These are phyloP conservation scores for Drosophila barbarae DNA, from an alignment of 2,888 invertebrate species.

Conservation along the genomic window DNA sequence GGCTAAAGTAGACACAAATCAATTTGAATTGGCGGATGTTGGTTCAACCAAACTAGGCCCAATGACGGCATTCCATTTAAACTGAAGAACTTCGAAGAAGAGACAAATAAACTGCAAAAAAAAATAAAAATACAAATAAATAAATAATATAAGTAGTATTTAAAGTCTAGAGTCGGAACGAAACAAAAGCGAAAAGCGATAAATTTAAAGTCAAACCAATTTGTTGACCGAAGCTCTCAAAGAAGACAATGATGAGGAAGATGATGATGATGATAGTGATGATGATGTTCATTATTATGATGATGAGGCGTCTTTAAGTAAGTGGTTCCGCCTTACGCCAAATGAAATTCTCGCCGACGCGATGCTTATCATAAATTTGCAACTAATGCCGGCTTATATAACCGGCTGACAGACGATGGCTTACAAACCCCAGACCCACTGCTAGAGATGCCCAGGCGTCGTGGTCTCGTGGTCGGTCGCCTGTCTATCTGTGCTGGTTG, in stretches of 20 bases:
- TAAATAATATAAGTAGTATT: constrained; percentile 9
- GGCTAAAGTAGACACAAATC: not conserved
- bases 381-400: constrained; percentile 57
- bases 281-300: constrained; percentile 14
- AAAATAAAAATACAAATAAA: not conserved
- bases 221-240: constrained; percentile 46
- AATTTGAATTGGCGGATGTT: constrained; percentile 2
- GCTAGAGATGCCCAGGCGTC: constrained; percentile 14
- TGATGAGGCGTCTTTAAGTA: constrained; percentile 39
- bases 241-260: constrained; percentile 4
- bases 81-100: not conserved
- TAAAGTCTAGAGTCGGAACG: constrained; percentile 9
- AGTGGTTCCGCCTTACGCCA: constrained; percentile 49
- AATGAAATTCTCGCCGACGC: constrained; percentile 46
- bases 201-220: constrained; percentile 33
- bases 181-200: constrained; percentile 30
- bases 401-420: constrained; percentile 27
- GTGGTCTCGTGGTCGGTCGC: no score
- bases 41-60: constrained; percentile 1
- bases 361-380: constrained; percentile 51
- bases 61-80: constrained; percentile 14
- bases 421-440: constrained; percentile 14
- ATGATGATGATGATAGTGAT: not conserved
- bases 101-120: not conserved
- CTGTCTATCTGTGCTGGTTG: not conserved